Conservation (phyloP, 2,888 invertebrate species). For the Nowickia ferox region DNA sequence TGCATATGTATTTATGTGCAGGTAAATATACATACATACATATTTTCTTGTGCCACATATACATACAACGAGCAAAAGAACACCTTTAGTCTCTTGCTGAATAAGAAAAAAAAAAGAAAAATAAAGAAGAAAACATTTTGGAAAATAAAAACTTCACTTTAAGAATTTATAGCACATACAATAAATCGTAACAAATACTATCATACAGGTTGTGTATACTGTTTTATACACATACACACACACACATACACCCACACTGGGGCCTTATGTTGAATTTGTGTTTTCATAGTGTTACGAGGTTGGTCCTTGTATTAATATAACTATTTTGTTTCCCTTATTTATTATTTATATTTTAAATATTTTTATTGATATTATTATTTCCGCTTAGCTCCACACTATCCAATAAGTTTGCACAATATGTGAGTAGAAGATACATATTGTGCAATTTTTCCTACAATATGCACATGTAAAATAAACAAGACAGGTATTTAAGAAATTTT, state of each 20-base stretch:
- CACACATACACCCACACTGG: neutral
- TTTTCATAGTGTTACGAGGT: neutral
- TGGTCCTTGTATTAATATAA: neutral
- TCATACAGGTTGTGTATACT: neutral
- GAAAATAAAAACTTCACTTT: constrained; percentile 72
- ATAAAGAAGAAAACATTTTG: constrained; percentile 44
- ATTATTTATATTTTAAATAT: too few relatives aligned
- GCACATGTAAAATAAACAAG: too few relatives aligned
- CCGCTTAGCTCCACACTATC: too few relatives aligned
- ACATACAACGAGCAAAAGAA: constrained; percentile 7
- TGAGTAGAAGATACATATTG: too few relatives aligned
- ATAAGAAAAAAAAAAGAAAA: constrained; percentile 10
- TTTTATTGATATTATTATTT: too few relatives aligned
- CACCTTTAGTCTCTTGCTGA: constrained; percentile 35
- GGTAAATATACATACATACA: constrained; percentile 9
- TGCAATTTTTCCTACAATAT: too few relatives aligned
- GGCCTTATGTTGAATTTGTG: neutral
- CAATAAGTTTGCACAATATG: too few relatives aligned
- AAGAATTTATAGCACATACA: constrained; percentile 81
- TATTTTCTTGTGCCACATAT: constrained; percentile 27
- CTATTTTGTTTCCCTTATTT: too few relatives aligned
- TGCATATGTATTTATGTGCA: constrained; percentile 9
- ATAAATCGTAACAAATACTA: constrained; percentile 76
- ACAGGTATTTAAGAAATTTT: too few relatives aligned
- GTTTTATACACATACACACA: neutral